These are phyloP conservation scores for Pachydiplax longipennis DNA, from an alignment of 2,888 invertebrate genomes.

Conservation along the genomic window DNA sequence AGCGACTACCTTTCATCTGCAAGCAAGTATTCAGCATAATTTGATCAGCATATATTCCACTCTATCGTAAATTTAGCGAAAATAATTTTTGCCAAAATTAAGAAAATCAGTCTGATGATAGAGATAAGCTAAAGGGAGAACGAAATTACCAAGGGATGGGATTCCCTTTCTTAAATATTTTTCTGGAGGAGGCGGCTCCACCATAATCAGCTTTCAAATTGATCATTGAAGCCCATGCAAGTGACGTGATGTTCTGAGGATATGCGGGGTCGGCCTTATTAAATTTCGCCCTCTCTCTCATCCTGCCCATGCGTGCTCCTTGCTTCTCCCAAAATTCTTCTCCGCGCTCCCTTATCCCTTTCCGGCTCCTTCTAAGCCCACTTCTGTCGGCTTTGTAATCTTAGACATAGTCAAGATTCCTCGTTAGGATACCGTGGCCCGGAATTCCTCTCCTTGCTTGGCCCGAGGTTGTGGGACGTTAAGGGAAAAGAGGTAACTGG, in stretches of 20 bases:
- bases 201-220: neutral
- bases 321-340: neutral
- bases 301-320: neutral
- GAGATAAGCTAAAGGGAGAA: no score
- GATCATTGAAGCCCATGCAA: neutral
- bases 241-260: neutral
- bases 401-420: conserved; percentile 34
- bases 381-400: conserved; percentile 1
- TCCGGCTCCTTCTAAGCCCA: neutral
- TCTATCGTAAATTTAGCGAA: no score
- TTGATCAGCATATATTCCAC: no score
- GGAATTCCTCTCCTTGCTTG: neutral
- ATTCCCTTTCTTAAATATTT: neutral
- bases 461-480: neutral
- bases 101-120: no score
- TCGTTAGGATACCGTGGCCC: neutral
- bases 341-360: neutral
- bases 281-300: neutral
- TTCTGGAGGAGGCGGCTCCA: neutral
- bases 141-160: no score
- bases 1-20: no score
- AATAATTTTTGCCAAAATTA: no score
- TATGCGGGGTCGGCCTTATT: neutral
- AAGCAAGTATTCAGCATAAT: no score
- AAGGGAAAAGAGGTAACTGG: neutral